Percentiles rank a stretch among this genome's conserved stretches.
Evolutionary conservation across 2,113 vertebrate genomes (phyloP).

Genomic region (Speoplatyrhinus poulsoni): DNA sequence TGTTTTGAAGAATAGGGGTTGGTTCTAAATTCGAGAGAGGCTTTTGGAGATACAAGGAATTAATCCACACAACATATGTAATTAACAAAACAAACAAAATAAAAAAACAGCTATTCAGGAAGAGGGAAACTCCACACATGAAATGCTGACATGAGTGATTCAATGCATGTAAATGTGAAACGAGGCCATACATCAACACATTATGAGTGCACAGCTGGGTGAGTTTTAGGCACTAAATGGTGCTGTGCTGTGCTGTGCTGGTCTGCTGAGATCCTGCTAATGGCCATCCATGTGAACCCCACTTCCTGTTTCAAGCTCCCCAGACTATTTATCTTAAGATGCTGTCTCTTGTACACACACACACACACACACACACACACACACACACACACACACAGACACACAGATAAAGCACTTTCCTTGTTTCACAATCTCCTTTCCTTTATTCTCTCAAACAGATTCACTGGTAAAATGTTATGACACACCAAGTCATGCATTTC

Average conservation of each 20-base stretch:
- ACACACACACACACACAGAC: constrained; percentile 20
- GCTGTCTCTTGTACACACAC: constrained; percentile 3
- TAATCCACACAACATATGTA: constrained; percentile 13
- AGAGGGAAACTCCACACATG: constrained; percentile 30
- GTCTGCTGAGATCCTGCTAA: constrained; percentile 67
- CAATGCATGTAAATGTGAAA: constrained; percentile 49
- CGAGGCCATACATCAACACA: constrained; percentile 38
- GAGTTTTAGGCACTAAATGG: constrained; percentile 44
- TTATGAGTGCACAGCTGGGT: constrained; percentile 64
- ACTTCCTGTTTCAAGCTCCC: constrained; percentile 81
- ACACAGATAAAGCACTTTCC: not conserved
- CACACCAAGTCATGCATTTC: constrained; percentile 8
- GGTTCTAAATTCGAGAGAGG: no score
- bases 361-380: constrained; percentile 55
- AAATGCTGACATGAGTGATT: constrained; percentile 37
- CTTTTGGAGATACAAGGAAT: constrained; percentile 1
- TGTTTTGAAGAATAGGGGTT: no score
- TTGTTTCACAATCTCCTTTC: not conserved
- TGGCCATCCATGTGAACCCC: constrained; percentile 76
- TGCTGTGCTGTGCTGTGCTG: constrained; percentile 37
- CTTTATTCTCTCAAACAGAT: constrained; percentile 27
- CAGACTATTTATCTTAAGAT: constrained; percentile 78
- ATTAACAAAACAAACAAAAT: constrained; percentile 15
- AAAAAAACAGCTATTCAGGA: constrained; percentile 47
- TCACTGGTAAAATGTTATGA: not conserved